These are phyloP conservation scores for Acipenser transmontanus DNA, from an alignment of 2,797 vertebrate species.

Conservation along the genomic window DNA sequence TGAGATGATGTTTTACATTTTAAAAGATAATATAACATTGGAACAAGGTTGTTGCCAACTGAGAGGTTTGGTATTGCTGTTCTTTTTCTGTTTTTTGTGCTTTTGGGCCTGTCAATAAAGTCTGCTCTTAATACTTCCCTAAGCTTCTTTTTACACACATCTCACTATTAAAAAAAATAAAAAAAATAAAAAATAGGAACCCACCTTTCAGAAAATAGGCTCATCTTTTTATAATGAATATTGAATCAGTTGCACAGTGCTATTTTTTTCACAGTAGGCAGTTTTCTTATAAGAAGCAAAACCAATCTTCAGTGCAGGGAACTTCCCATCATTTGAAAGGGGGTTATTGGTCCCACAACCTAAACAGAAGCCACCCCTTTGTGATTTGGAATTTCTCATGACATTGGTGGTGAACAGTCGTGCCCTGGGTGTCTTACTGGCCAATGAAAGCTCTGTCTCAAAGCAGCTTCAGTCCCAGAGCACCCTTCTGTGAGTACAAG, in stretches of 20 bases:
- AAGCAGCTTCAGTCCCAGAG: conserved; percentile 26
- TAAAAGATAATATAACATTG: no score
- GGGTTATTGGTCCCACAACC: neutral
- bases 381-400: neutral
- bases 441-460: conserved; percentile 41
- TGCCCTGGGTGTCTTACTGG: conserved; percentile 2
- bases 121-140: no score
- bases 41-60: no score
- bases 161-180: neutral
- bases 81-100: no score
- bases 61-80: no score
- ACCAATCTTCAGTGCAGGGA: conserved; percentile 55
- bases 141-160: no score
- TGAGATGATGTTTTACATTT: no score
- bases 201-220: conserved; percentile 32
- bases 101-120: no score
- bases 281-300: conserved; percentile 47
- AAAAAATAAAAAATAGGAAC: conserved; percentile 1
- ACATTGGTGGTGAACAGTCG: conserved; percentile 9
- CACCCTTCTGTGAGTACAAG: conserved; percentile 20
- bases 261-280: conserved; percentile 39
- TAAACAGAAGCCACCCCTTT: neutral
- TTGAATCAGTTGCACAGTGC: conserved; percentile 37
- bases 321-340: conserved; percentile 15
- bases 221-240: conserved; percentile 28